Conservation (phyloP, 1,140 invertebrate genomes). For the Caenorhabditis brenneri region DNA sequence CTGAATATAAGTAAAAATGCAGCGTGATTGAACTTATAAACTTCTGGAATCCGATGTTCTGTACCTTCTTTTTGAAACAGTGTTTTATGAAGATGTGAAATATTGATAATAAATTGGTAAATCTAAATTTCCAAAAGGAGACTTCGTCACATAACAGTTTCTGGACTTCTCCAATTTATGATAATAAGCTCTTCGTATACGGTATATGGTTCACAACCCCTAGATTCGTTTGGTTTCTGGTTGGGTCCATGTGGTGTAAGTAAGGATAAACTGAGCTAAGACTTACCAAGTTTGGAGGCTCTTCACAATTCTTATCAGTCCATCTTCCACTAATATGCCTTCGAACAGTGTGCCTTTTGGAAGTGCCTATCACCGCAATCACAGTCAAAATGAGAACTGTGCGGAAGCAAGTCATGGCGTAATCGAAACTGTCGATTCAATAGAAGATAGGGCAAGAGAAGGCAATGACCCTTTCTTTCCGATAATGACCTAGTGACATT, state of each 20-base stretch:
- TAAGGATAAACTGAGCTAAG: not conserved
- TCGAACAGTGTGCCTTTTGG: not conserved
- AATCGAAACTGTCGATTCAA: not conserved
- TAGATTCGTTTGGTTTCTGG: too few species aligned
- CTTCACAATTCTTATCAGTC: slow-evolving; percentile 13
- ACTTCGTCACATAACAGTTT: too few species aligned
- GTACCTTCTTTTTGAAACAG: too few species aligned
- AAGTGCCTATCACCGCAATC: not conserved
- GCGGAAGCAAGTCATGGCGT: not conserved
- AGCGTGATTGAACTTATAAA: too few species aligned
- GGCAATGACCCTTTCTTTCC: not conserved
- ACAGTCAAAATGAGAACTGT: not conserved
- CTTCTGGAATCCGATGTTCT: too few species aligned
- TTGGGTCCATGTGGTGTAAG: not conserved
- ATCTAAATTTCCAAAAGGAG: too few species aligned
- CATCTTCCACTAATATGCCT: not conserved
- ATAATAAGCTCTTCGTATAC: too few species aligned
- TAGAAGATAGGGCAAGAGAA: not conserved
- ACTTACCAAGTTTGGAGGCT: slow-evolving; percentile 46
- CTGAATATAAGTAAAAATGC: not conserved
- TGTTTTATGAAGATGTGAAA: too few species aligned
- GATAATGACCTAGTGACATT: slow-evolving; percentile 37
- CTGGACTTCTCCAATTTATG: too few species aligned
- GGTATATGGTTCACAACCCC: too few species aligned
- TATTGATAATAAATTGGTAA: too few species aligned